Evolutionary conservation across 2,797 vertebrate genomes (phyloP).

Genomic region (Pangasius macronema): DNA sequence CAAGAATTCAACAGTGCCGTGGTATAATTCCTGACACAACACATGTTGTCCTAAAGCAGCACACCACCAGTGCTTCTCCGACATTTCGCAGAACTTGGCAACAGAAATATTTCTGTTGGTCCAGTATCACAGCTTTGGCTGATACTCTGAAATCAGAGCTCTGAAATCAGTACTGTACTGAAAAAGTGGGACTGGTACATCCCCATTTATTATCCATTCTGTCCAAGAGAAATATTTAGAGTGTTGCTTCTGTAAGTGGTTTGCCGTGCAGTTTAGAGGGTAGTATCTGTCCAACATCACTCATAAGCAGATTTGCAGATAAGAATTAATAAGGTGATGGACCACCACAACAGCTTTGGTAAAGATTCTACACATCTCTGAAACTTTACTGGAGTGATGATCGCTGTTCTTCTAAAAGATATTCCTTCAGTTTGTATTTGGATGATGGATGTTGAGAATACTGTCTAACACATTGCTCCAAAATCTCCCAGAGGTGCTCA

Average conservation of each 20-base stretch:
- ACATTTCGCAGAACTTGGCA: background rate
- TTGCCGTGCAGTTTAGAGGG: background rate
- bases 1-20: background rate
- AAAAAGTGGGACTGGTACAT: background rate
- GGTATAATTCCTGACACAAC: background rate
- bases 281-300: background rate
- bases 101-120: slow-evolving; percentile 1
- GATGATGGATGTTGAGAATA: background rate
- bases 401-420: background rate
- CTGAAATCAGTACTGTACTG: background rate
- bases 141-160: background rate
- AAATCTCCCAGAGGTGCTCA: background rate
- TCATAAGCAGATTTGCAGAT: background rate
- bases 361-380: background rate
- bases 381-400: background rate
- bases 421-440: background rate
- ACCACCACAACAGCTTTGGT: background rate
- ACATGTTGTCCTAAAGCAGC: background rate
- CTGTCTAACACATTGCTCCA: background rate
- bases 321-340: background rate
- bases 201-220: background rate
- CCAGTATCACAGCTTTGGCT: background rate
- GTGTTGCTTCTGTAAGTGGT: background rate
- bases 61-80: background rate
- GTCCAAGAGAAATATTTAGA: slow-evolving; percentile 2